These are phyloP conservation scores for Perca flavescens DNA, from an alignment of 2,113 vertebrate species.

Conservation along the genomic window DNA sequence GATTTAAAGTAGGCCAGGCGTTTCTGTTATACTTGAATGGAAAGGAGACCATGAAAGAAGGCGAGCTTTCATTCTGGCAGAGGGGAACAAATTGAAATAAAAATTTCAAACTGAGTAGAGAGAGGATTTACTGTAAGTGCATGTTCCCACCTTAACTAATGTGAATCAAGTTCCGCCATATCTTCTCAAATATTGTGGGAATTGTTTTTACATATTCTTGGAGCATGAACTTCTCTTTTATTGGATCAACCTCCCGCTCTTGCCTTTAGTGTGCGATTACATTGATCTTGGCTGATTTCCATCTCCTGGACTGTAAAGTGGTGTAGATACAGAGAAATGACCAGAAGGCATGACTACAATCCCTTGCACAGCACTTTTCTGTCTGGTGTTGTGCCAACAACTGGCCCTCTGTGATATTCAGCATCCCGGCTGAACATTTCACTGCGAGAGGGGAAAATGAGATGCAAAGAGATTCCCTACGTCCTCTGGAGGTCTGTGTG, in stretches of 20 bases:
- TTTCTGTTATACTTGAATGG: not conserved
- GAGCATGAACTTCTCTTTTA: not conserved
- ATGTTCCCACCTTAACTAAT: not conserved
- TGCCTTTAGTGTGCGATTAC: slow-evolving; percentile 3
- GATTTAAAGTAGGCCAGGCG: not conserved
- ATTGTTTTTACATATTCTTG: not conserved
- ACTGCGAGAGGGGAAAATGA: slow-evolving; percentile 1
- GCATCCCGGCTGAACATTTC: slow-evolving; percentile 30
- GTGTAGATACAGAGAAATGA: slow-evolving; percentile 38
- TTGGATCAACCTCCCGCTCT: slow-evolving; percentile 6
- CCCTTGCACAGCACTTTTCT: slow-evolving; percentile 17
- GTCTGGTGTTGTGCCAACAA: slow-evolving; percentile 28
- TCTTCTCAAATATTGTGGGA: not conserved
- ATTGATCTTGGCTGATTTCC: slow-evolving; percentile 45
- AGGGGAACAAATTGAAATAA: too few species aligned
- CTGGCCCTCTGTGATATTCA: slow-evolving; percentile 21
- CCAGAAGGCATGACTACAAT: slow-evolving; percentile 31
- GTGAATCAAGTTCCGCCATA: not conserved
- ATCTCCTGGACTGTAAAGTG: slow-evolving; percentile 8
- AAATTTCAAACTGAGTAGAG: not conserved
- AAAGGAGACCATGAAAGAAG: not conserved
- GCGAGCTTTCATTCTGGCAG: too few species aligned
- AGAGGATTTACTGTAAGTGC: not conserved
- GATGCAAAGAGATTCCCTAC: not conserved
- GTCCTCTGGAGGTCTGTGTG: slow-evolving; percentile 19